These are phyloP conservation scores for Alfaro cultratus DNA, from an alignment of 2,797 vertebrate species.

Conservation along the genomic window DNA sequence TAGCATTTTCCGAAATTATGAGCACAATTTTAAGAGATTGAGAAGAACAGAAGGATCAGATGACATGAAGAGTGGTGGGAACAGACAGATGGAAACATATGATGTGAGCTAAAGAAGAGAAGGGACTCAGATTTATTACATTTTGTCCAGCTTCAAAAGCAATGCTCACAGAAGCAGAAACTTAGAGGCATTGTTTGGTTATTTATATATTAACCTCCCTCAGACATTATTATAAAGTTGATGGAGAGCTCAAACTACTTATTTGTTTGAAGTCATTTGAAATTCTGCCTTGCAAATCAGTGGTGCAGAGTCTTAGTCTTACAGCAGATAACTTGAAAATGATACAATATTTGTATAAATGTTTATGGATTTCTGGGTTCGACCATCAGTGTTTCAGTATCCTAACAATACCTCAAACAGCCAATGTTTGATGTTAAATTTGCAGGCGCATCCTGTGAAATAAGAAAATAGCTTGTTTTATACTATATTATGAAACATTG, in stretches of 20 bases:
- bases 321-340: neutral
- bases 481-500: neutral
- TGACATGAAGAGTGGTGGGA: neutral
- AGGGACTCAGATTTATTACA: neutral
- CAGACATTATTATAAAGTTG: neutral
- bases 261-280: neutral
- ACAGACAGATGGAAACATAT: neutral
- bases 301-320: neutral
- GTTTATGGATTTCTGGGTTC: neutral
- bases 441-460: neutral
- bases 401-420: neutral
- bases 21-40: neutral
- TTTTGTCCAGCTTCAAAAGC: neutral
- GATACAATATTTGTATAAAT: neutral
- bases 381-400: neutral
- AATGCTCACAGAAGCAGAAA: neutral
- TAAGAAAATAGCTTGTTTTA: neutral
- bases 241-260: neutral
- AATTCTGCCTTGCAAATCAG: neutral
- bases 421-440: conserved; percentile 13
- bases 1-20: neutral
- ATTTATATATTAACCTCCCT: neutral
- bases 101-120: neutral
- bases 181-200: neutral
- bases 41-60: neutral